phyloP scores from a whole-genome alignment of 2,888 invertebrate genomes.

The Elaeidobius kamerunicus region DNA sequence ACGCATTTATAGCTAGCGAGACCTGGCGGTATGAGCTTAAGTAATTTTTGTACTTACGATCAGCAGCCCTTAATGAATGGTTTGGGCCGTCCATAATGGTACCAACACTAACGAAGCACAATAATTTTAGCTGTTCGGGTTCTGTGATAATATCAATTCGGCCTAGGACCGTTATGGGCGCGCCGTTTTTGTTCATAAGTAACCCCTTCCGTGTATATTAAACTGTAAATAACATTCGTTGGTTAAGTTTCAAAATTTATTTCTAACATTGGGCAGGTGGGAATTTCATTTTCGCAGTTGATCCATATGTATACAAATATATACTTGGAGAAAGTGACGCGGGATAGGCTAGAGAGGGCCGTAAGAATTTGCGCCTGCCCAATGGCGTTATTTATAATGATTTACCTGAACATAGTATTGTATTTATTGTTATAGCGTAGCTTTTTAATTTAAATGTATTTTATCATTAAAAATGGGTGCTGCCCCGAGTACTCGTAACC shows the following conservation, averaged over 20 bases:
- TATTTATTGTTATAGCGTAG: conserved; percentile 39
- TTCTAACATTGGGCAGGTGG: conserved; percentile 8
- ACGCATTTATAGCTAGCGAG: conserved; percentile 7
- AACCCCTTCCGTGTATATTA: conserved; percentile 30
- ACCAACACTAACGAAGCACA: too few relatives aligned
- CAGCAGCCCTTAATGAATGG: background rate
- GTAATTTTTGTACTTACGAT: conserved; percentile 4
- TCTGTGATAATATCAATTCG: background rate
- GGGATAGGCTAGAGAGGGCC: too few relatives aligned
- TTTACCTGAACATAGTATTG: conserved; percentile 41
- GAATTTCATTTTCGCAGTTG: conserved; percentile 3
- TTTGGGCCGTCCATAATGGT: background rate
- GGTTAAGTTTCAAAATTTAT: conserved; percentile 13
- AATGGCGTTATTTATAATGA: conserved; percentile 30
- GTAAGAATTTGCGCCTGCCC: conserved; percentile 29
- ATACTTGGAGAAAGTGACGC: too few relatives aligned
- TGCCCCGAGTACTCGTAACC: background rate
- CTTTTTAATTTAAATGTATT: conserved; percentile 33
- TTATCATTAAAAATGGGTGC: conserved; percentile 32
- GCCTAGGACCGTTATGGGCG: conserved; percentile 21
- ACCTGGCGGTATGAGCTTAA: conserved; percentile 13
- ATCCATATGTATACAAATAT: conserved; percentile 18
- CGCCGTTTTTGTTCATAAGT: conserved; percentile 33
- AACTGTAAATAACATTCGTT: conserved; percentile 36
- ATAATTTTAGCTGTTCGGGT: background rate